phyloP scores from a whole-genome alignment of 23 tunicate species.

The Styela plicata region DNA sequence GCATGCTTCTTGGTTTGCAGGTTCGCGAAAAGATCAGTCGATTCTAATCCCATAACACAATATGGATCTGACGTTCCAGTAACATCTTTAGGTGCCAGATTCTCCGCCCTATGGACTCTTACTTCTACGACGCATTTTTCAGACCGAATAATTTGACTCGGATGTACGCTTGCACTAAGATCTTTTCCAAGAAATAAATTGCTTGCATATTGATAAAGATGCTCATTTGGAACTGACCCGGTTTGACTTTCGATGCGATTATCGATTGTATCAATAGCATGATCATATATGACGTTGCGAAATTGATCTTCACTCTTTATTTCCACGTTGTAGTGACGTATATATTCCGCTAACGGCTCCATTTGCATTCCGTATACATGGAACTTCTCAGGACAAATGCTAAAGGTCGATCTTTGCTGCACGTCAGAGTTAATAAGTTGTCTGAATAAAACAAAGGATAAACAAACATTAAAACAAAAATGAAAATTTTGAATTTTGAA shows the following conservation, averaged over 20 bases:
- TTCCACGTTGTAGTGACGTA: neutral
- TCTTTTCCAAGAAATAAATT: neutral
- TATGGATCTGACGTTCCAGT: constrained; percentile 92
- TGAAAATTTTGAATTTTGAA: no score
- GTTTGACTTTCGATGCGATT: constrained; percentile 17
- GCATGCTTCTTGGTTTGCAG: constrained; percentile 32
- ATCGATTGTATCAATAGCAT: constrained; percentile 21
- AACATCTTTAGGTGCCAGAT: constrained; percentile 81
- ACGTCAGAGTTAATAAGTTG: neutral
- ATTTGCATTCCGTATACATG: no score
- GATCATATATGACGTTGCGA: neutral
- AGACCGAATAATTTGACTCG: constrained; percentile 13
- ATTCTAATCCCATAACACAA: constrained; percentile 57
- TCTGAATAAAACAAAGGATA: neutral
- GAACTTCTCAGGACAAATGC: no score
- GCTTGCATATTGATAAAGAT: constrained; percentile 14
- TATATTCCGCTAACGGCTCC: constrained; percentile 7
- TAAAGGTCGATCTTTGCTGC: neutral
- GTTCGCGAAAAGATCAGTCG: constrained; percentile 41
- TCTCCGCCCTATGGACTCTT: constrained; percentile 58
- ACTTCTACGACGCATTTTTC: constrained; percentile 56
- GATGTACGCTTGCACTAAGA: neutral
- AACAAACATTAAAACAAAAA: no score
- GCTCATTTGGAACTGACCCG: constrained; percentile 6
- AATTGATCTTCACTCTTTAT: neutral